A percentile compares a stretch with the other conserved stretches of the same genome.
Evolutionary conservation across 2,888 invertebrate species (phyloP).

Genomic region (Mechanitis messenoides): DNA sequence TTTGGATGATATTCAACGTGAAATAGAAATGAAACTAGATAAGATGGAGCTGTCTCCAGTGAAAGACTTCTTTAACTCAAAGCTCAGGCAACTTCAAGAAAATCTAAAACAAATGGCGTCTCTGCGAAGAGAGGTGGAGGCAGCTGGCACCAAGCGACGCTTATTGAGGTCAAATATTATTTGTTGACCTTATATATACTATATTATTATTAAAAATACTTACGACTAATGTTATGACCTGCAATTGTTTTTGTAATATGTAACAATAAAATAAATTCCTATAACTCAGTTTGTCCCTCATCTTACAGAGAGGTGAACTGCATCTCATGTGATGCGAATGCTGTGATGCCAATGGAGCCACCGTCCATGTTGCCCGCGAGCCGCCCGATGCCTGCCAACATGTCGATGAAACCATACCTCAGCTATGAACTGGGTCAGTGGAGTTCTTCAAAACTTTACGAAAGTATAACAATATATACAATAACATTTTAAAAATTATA

Average conservation of each 20-base stretch:
- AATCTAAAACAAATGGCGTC: slow-evolving; percentile 77
- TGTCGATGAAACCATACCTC: slow-evolving; percentile 82
- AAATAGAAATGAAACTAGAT: slow-evolving; percentile 81
- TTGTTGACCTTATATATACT: too few relatives aligned
- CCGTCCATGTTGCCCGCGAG: slow-evolving; percentile 62
- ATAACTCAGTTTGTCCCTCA: slow-evolving; percentile 12
- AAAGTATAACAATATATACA: too few relatives aligned
- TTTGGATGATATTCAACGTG: slow-evolving; percentile 80
- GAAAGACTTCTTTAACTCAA: slow-evolving; percentile 79
- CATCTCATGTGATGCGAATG: slow-evolving; percentile 85
- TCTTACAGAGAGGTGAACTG: slow-evolving; percentile 79
- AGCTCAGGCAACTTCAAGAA: slow-evolving; percentile 78
- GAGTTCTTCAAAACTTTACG: neutral
- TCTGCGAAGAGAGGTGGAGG: slow-evolving; percentile 79
- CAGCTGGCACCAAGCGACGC: slow-evolving; percentile 83
- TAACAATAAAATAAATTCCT: neutral
- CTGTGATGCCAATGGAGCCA: slow-evolving; percentile 80
- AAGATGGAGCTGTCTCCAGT: slow-evolving; percentile 80
- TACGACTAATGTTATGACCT: too few relatives aligned
- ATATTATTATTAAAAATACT: too few relatives aligned
- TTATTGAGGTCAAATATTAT: slow-evolving; percentile 69
- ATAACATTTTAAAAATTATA: slow-evolving; percentile 26
- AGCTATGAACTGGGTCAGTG: slow-evolving; percentile 81
- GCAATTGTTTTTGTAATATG: too few relatives aligned
- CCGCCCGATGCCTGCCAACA: slow-evolving; percentile 73